Percentiles rank a stretch among this genome's conserved stretches.
Evolutionary conservation across 2,113 vertebrate genomes (phyloP).

Genomic region (Phylloscopus trochiloides): DNA sequence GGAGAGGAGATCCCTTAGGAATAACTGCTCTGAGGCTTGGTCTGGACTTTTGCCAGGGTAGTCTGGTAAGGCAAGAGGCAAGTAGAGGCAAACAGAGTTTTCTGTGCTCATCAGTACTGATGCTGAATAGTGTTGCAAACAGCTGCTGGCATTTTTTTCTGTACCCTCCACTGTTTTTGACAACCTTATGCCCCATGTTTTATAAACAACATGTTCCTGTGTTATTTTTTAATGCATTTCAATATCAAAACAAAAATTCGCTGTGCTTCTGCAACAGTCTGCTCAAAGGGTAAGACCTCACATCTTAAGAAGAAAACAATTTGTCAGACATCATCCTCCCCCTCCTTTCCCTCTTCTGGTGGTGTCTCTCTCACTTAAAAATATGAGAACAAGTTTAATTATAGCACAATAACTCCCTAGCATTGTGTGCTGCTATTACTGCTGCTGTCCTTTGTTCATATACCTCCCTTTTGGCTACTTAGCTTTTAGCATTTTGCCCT

Average conservation of each 20-base stretch:
- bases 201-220: not conserved
- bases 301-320: not conserved
- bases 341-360: not conserved
- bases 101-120: not conserved
- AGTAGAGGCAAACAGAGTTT: not conserved
- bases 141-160: not conserved
- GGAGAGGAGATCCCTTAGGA: not conserved
- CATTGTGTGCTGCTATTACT: not conserved
- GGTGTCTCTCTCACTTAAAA: not conserved
- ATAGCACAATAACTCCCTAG: not conserved
- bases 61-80: not conserved
- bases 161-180: not conserved
- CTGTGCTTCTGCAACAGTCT: not conserved
- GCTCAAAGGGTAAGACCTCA: not conserved
- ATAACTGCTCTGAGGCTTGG: not conserved
- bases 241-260: not conserved
- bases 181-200: not conserved
- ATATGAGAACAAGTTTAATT: not conserved
- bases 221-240: not conserved
- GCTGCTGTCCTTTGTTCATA: not conserved
- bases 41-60: not conserved
- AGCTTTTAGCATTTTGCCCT: not conserved
- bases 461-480: not conserved
- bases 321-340: not conserved
- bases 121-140: not conserved